Base-by-base conservation (phyloP, 2,797 vertebrate species). In the Bradypodion pumilum region DNA sequence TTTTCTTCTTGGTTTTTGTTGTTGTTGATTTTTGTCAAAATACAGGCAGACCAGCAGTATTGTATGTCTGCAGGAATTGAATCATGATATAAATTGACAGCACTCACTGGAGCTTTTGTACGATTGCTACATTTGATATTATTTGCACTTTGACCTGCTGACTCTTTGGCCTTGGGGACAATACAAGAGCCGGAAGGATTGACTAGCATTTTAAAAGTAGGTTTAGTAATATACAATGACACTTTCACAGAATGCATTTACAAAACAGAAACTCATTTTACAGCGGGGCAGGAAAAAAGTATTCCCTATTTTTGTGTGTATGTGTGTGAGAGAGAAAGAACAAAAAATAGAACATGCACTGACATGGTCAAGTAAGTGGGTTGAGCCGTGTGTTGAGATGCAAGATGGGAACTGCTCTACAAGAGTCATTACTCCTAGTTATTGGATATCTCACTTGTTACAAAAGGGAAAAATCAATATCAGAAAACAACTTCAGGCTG, bases 371-470 rank as follows among this genome's bases (percentile, higher is more conserved):
- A 74, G 70, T 29, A 77, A 7, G 35, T 27, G 60, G 66, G 1
- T 60, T 1, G 62, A n/a, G 35, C 76, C 87, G 4, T 46, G 21
- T 83, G 35, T 82, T 90, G 63, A 76, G 44, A 84, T 81, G 7
- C 49, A 9, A 85, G 74, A 78, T 83, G 75, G 25, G 25, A 84
- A 37, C 84, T 88, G 19, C 40, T 15, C 21, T 90, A 37, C 0
- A 52, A 87, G 82, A 89, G 23, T 80, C 6, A 63, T 90, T 74
- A 56, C n/a, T 87, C 32, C 23, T 87, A 23, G 81, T 88, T 92
- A 88, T 70, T 85, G 77, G 89, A 68, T 59, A 90, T 27, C 42
- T 90, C n/a, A 35, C 13, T 82, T 79, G 72, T 74, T 89, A 74
- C 12, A 88, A 90, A 72, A 68, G 52, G 40, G 86, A 49, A 32